Evolutionary conservation across 2,888 invertebrate genomes (phyloP), one percentile per base, ranked within the genome.

Genomic region (Melitaea athalia): DNA sequence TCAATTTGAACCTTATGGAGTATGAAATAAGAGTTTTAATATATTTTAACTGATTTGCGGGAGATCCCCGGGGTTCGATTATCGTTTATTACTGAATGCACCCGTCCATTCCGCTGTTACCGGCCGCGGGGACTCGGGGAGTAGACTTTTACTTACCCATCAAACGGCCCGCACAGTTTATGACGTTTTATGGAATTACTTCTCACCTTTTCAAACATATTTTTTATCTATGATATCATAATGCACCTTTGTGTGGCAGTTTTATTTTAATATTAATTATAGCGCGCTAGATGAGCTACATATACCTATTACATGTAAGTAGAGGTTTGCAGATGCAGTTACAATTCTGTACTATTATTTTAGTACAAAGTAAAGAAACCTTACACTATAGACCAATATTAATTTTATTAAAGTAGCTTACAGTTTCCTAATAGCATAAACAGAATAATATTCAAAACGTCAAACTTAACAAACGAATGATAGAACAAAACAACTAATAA

Each of bases 21-120:
- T 33, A 14, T 31, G 15, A 8, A n/a, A 53, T 68, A 70, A 64
- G 63, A 45, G 64, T 53, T 33, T 52, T 45, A 60, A 53, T 57
- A 63, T 43, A 67, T 45, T 45, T 47, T 33, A 24, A 57, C 57
- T 15, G 45, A 63, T 60, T 31, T 17, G 55, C 49, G 49, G 33
- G 66, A 67, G 74, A 81, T 83, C 88, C 85, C 81, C 79, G 68
- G 82, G 87, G 86, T 79, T 75, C 79, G 86, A 85, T 87, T 87
- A 88, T 84, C 81, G 83, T 83, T 85, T 83, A 87, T 87, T 87
- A 85, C 84, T 68, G 68, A 52, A 69, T 82, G 79, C 38, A 57
- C 57, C 57, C 57, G 42, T 57, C 57, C 38, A 57, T 57, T 42
- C 15, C 57, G 12, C 38, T 57, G 57, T 57, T 57, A 57, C 31